Conservation (phyloP, 2,888 invertebrate genomes). For the Acanthacorydalis orientalis region DNA sequence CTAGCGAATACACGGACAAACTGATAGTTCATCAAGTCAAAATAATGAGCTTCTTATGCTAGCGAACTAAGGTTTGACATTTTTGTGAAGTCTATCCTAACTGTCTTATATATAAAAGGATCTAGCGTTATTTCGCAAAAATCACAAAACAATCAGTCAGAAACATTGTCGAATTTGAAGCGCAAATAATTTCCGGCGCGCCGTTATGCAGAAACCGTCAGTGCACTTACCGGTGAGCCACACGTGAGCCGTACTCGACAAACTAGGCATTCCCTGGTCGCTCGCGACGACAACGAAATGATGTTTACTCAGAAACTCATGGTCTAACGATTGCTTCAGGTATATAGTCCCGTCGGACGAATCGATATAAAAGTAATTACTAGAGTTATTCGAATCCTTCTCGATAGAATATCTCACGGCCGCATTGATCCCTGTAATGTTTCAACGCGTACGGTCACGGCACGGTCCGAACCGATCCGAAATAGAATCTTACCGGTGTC, state of each 20-base stretch:
- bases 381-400: constrained; percentile 40
- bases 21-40: too few species aligned
- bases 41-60: too few species aligned
- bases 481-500: constrained; percentile 58
- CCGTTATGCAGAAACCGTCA: not conserved
- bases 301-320: constrained; percentile 54
- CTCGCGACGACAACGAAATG: constrained; percentile 65
- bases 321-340: constrained; percentile 63
- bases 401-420: constrained; percentile 53
- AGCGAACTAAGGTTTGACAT: too few species aligned
- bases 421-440: constrained; percentile 47
- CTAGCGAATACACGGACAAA: too few species aligned
- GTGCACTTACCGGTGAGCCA: constrained; percentile 51
- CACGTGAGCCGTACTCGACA: constrained; percentile 66
- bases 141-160: too few species aligned
- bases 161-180: too few species aligned
- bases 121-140: too few species aligned
- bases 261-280: constrained; percentile 70
- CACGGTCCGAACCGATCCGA: too few species aligned
- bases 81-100: too few species aligned
- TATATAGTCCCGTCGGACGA: constrained; percentile 58
- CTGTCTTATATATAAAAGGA: too few species aligned
- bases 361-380: constrained; percentile 62
- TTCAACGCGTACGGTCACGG: too few species aligned
- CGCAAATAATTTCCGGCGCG: too few species aligned